Conservation (phyloP, 2,113 vertebrate species). For the Stomatorhinus ivindoensis region DNA sequence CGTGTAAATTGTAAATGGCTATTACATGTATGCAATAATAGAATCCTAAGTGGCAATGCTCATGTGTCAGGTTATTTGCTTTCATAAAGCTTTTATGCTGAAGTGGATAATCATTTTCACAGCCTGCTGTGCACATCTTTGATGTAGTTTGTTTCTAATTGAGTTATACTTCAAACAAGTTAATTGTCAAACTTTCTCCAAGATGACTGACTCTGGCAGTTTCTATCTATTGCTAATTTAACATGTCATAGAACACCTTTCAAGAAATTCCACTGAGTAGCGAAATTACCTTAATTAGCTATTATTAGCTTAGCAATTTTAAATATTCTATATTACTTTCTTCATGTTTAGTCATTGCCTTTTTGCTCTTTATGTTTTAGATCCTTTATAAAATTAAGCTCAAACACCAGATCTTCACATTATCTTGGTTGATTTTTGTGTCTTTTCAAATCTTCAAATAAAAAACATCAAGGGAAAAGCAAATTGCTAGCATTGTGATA, state of each 20-base stretch:
- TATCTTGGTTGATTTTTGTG: neutral
- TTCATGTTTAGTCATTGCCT: neutral
- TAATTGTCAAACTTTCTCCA: constrained; percentile 52
- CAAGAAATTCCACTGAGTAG: constrained; percentile 43
- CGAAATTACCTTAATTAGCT: constrained; percentile 34
- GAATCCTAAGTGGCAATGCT: constrained; percentile 28
- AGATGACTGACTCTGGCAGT: constrained; percentile 57
- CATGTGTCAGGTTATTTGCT: constrained; percentile 19
- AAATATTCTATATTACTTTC: neutral
- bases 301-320: constrained; percentile 43
- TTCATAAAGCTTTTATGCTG: constrained; percentile 35
- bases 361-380: neutral
- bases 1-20: constrained; percentile 29
- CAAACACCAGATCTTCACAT: neutral
- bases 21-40: constrained; percentile 35
- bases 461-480: neutral
- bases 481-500: neutral
- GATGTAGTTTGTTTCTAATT: constrained; percentile 42
- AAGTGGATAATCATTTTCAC: constrained; percentile 35
- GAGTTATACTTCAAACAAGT: constrained; percentile 49
- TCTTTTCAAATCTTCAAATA: neutral
- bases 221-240: constrained; percentile 59
- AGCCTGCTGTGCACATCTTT: constrained; percentile 32
- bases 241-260: constrained; percentile 52
- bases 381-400: neutral